These are phyloP conservation scores for Helostoma temminkii DNA, from an alignment of 2,797 vertebrate species.

Conservation along the genomic window DNA sequence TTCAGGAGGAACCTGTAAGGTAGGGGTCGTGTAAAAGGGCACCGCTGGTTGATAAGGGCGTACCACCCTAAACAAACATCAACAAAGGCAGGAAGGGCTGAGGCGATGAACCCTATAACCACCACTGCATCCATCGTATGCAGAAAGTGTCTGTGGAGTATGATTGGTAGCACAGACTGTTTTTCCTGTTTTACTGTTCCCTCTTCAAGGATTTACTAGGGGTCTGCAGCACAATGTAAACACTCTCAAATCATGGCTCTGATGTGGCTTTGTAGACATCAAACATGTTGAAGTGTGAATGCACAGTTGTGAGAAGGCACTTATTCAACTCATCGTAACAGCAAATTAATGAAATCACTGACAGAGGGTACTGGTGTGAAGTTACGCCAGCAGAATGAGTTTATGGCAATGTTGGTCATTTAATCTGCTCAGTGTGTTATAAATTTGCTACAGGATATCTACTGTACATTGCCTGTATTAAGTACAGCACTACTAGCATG, in stretches of 20 bases:
- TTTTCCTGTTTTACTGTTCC: constrained; percentile 69
- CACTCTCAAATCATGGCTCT: constrained; percentile 33
- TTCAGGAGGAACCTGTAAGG: constrained; percentile 59
- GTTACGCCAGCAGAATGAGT: no score
- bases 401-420: no score
- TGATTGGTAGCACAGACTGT: constrained; percentile 43
- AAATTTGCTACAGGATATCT: no score
- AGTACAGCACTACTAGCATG: no score
- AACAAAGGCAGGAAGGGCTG: constrained; percentile 85
- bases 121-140: constrained; percentile 40
- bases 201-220: constrained; percentile 43
- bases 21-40: constrained; percentile 51
- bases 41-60: constrained; percentile 47
- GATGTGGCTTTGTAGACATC: constrained; percentile 32
- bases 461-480: no score
- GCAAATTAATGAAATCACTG: not conserved
- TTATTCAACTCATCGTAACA: constrained; percentile 1
- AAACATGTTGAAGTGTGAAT: constrained; percentile 24
- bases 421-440: no score
- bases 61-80: constrained; percentile 70
- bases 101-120: constrained; percentile 57
- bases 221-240: constrained; percentile 48
- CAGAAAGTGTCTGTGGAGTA: constrained; percentile 30
- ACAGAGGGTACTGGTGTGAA: not conserved
- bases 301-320: not conserved